Conservation (phyloP, 1,140 invertebrate species). For the Drosophila nannoptera region DNA sequence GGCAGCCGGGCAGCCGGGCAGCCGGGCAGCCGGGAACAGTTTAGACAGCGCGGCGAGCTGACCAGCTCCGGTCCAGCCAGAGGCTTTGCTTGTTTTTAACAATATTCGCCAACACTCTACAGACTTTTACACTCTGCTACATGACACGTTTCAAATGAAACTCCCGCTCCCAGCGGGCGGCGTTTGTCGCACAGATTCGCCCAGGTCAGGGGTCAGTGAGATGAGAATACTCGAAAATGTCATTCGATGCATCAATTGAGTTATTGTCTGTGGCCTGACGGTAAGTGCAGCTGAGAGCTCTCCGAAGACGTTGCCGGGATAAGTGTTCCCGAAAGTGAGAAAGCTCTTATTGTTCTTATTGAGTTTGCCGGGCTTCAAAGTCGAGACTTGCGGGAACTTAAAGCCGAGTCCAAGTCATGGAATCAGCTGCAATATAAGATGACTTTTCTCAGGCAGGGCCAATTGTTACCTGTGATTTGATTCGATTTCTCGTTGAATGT, state of each 20-base stretch:
- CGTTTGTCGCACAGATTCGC: not conserved
- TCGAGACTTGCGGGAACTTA: not conserved
- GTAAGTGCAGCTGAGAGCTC: conserved; percentile 20
- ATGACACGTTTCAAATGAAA: conserved; percentile 28
- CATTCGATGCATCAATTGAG: conserved; percentile 30
- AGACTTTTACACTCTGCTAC: conserved; percentile 32
- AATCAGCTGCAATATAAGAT: not conserved
- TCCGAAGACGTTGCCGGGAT: not conserved
- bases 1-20: conserved; percentile 4
- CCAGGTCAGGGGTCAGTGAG: conserved; percentile 2
- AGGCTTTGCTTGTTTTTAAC: conserved; percentile 33
- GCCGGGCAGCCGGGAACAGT: too few species aligned
- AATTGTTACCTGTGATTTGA: not conserved
- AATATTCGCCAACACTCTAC: conserved; percentile 17
- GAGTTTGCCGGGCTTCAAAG: not conserved
- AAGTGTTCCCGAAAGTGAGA: not conserved
- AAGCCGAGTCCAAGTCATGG: not conserved
- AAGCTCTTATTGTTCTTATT: not conserved
- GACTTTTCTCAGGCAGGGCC: not conserved
- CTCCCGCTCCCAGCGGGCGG: not conserved
- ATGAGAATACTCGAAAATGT: conserved; percentile 23
- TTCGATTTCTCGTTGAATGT: not conserved
- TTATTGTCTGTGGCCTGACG: conserved; percentile 26
- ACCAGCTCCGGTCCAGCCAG: conserved; percentile 10
- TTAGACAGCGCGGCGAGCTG: conserved; percentile 5